Base-by-base conservation (phyloP, 2,797 vertebrate genomes). In the Aphelocoma californica region DNA sequence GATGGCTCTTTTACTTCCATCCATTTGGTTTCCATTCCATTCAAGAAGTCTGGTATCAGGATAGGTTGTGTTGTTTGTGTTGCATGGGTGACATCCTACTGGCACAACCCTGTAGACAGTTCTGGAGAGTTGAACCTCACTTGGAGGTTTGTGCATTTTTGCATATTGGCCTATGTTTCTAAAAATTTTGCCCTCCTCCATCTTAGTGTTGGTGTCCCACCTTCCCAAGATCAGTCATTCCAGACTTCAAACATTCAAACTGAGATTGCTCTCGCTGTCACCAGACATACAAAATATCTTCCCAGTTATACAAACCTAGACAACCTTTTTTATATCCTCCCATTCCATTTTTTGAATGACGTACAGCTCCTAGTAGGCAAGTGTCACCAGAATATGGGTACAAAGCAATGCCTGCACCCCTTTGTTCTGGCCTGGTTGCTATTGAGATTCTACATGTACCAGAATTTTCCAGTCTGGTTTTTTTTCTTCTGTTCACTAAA, bases 181-280 rank as follows among this genome's bases (percentile, higher is more conserved):
- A 60, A 47, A 34, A 70, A 40, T 26, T 42, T 48, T 90, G 45
- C 36, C 31, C 51, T 65, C 38, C 7, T 53, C 34, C 8, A 3
- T 42, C 23, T 82, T 34, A 42, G 25, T 40, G 15, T 20, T 72
- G 66, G n/a, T 19, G 42, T 86, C 71, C 28, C 85, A 60, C 45
- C 66, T 89, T 75, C 36, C 19, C 67, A 28, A n/a, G 6, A 58
- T 47, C 71, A 89, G 51, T 95, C 81, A 89, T 91, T 91, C 70
- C 64, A 70, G 60, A 18, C 42, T 80, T 87, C 24, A 79, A 26
- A 65, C n/a, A 77, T 70, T 82, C 87, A 89, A 82, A 85, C 25
- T 0, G 1, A 87, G 31, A 85, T 50, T 65, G 17, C 31, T 16
- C 2, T 81, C 0, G 0, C 42, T 71, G 21, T 62, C 60, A 51